Evolutionary conservation across 2,797 vertebrate genomes (phyloP), one percentile per base, ranked within the genome.

Genomic region (Smutsia temminckii): DNA sequence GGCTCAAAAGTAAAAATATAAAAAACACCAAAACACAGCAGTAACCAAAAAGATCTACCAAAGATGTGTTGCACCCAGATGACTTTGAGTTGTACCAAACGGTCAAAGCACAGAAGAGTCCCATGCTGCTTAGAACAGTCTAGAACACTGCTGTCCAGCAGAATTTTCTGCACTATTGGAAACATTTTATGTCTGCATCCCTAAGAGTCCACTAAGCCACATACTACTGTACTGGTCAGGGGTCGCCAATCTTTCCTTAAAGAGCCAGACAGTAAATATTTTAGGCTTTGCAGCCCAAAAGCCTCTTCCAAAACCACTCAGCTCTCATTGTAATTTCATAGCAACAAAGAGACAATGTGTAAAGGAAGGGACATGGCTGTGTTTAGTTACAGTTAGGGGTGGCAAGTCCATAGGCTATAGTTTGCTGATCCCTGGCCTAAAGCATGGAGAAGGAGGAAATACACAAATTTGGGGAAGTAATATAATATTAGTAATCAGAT

Each of bases 271-370:
- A 51, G 10, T 18, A 34, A 42, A 8, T 57, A 29, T 0, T 29
- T 49, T 16, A 23, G 64, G 29, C 1, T 75, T 25, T 53, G 57
- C 8, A 3, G 59, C 13, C 68, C 34, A 0, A 5, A 1, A 1
- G 53, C 8, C 29, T 53, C 63, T 17, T 37, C 32, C 72, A 37
- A 6, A 37, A 20, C 64, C 6, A 1, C 53, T 23, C 51, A 12
- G 2, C 12, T 74, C n/a, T 12, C 6, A 0, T 3, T 23, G 0
- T 8, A 32, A 37, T 11, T 25, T 23, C 63, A 25, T 0, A 37
- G 64, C 51, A 0, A 16, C 46, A 11, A 0, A 25, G 6, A 20
- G 49, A 34, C 42, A 8, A 21, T 4, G 5, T 32, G 34, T 27
- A 49, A 86, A 64, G 53, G 79, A 8, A 32, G 16, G 29, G 20